Evolutionary conservation across 2,113 vertebrate genomes (phyloP).

Genomic region (Panthera leo): DNA sequence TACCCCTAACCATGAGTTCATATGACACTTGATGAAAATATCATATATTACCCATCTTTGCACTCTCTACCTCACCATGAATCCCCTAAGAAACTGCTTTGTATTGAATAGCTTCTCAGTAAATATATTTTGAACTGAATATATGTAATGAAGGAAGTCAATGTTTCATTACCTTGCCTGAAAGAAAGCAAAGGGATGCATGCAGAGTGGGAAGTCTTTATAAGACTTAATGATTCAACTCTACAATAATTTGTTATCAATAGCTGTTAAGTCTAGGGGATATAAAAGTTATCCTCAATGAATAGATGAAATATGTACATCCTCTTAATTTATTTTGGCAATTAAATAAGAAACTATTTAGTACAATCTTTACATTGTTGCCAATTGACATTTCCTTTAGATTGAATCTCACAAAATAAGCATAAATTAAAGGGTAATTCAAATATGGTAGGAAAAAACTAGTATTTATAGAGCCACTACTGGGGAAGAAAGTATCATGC

Average conservation of each 20-base stretch:
- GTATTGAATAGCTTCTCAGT: background rate
- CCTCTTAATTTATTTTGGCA: background rate
- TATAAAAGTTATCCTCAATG: background rate
- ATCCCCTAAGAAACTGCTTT: background rate
- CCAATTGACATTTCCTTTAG: slow-evolving; percentile 19
- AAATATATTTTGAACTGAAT: background rate
- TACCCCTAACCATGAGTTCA: background rate
- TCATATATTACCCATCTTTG: background rate
- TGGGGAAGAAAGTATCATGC: slow-evolving; percentile 46
- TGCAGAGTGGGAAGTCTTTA: background rate
- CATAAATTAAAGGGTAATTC: slow-evolving; percentile 62
- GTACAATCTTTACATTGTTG: background rate
- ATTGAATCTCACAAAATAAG: slow-evolving; percentile 60
- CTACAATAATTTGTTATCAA: background rate
- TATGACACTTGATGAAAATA: background rate
- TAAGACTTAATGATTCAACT: background rate
- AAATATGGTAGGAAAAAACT: slow-evolving; percentile 63
- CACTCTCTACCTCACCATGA: background rate
- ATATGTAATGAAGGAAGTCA: background rate
- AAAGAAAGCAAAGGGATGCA: background rate
- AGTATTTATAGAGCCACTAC: background rate
- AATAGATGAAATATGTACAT: background rate
- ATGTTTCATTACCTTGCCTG: background rate
- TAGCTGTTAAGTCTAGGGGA: background rate
- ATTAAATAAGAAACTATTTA: background rate